Evolutionary conservation across 2,888 invertebrate species (phyloP).

Genomic region (Synergus laeviventris): DNA sequence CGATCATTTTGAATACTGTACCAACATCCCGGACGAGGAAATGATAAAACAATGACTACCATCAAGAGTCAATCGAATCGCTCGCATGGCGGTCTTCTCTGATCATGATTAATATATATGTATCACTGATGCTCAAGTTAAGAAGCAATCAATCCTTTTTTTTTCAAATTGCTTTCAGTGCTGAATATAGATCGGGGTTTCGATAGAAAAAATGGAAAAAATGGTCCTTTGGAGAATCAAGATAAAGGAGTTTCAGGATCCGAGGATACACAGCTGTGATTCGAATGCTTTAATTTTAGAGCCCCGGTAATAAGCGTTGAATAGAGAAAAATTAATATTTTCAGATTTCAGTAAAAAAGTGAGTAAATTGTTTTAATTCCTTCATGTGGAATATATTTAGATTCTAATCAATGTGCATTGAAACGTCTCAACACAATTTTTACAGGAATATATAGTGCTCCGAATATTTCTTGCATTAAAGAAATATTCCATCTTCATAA

Average conservation of each 20-base stretch:
- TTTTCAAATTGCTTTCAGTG: background rate
- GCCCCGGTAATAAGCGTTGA: too few species aligned
- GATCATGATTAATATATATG: background rate
- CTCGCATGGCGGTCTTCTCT: background rate
- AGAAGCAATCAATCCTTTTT: slow-evolving; percentile 6
- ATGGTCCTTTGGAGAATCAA: background rate
- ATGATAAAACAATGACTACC: background rate
- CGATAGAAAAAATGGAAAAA: background rate
- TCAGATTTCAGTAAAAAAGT: too few species aligned
- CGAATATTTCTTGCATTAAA: too few species aligned
- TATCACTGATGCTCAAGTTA: background rate
- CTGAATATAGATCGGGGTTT: background rate
- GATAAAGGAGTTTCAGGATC: background rate
- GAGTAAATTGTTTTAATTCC: too few species aligned
- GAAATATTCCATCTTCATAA: too few species aligned
- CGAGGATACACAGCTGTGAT: background rate
- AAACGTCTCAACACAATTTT: too few species aligned
- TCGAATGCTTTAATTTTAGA: too few species aligned
- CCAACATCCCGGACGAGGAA: background rate
- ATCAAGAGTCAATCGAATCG: background rate
- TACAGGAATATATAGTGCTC: too few species aligned
- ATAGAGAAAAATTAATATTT: too few species aligned
- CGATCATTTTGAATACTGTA: background rate
- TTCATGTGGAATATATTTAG: too few species aligned
- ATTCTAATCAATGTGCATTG: too few species aligned